A percentile compares a stretch with the other conserved stretches of the same genome.
These are phyloP conservation scores for Drosophila persimilis DNA, from an alignment of 1,140 invertebrate genomes.

Conservation along the genomic window DNA sequence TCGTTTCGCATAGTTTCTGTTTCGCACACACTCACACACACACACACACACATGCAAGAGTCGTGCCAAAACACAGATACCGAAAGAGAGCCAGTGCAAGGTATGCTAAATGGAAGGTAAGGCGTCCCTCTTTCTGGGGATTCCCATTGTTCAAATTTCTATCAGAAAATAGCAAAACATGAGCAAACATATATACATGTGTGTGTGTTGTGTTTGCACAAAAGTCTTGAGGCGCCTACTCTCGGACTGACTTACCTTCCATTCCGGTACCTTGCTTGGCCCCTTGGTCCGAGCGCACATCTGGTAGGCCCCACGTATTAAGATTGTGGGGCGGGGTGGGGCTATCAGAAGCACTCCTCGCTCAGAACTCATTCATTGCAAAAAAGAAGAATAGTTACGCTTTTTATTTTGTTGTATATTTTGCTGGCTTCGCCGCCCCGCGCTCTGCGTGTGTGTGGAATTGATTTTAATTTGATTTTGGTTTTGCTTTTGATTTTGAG, in stretches of 20 bases:
- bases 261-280: no score
- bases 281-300: constrained; percentile 3
- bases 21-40: constrained; percentile 4
- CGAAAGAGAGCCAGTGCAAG: constrained; percentile 10
- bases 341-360: constrained; percentile 40
- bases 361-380: constrained; percentile 42
- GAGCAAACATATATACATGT: no score
- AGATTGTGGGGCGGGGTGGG: constrained; percentile 46
- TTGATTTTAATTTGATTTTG: constrained; percentile 44
- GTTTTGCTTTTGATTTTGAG: constrained; percentile 48
- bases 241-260: no score
- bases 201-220: no score
- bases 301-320: constrained; percentile 39
- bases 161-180: no score
- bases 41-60: neutral
- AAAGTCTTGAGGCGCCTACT: no score
- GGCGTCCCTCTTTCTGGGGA: no score
- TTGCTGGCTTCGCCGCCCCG: constrained; percentile 4
- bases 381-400: constrained; percentile 48
- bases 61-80: constrained; percentile 9
- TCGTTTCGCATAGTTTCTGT: constrained; percentile 28
- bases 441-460: constrained; percentile 24
- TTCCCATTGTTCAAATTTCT: no score
- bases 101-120: no score
- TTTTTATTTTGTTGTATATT: constrained; percentile 19